These are phyloP conservation scores for Heliconius ethilla DNA, from an alignment of 2,888 invertebrate species.

Conservation along the genomic window DNA sequence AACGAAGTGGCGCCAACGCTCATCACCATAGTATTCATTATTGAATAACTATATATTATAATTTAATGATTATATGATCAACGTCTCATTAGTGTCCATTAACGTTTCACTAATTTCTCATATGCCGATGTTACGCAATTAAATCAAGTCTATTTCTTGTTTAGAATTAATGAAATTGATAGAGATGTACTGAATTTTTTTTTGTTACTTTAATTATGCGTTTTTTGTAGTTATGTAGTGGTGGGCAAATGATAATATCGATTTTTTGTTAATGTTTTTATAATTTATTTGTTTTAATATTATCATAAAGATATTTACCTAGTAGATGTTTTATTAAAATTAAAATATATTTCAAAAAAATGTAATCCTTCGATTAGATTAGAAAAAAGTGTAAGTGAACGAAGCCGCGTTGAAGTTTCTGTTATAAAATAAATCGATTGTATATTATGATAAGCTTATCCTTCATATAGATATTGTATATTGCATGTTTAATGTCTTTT, in stretches of 20 bases:
- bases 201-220: neutral
- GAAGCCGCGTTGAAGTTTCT: too few species aligned
- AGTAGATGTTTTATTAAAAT: too few species aligned
- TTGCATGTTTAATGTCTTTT: neutral
- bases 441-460: neutral
- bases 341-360: too few species aligned
- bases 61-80: constrained; percentile 32
- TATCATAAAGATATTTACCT: too few species aligned
- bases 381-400: too few species aligned
- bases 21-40: constrained; percentile 29
- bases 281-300: too few species aligned
- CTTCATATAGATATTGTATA: neutral
- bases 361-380: too few species aligned
- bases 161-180: neutral
- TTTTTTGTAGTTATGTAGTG: neutral
- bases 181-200: neutral
- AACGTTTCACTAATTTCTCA: constrained; percentile 32
- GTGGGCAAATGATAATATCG: too few species aligned
- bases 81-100: constrained; percentile 44
- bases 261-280: too few species aligned
- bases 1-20: constrained; percentile 33
- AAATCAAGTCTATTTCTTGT: constrained; percentile 7
- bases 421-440: neutral
- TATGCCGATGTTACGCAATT: constrained; percentile 1
- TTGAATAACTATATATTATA: constrained; percentile 36